Percentiles rank a stretch among this genome's conserved stretches.
These are phyloP conservation scores for Oenanthe melanoleuca DNA, from an alignment of 2,113 vertebrate species.

Conservation along the genomic window DNA sequence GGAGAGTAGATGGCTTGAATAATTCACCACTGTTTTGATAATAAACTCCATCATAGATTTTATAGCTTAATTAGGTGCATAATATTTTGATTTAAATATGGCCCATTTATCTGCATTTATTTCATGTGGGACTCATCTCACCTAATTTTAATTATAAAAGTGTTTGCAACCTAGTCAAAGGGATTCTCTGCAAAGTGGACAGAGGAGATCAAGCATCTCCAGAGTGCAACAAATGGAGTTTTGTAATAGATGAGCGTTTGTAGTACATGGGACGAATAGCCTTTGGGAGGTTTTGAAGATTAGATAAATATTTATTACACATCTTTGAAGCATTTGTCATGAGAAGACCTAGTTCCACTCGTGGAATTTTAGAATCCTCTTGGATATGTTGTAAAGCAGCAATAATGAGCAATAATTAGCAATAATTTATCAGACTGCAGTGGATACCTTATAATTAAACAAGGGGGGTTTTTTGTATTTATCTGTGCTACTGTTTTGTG, in stretches of 20 bases:
- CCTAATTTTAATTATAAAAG: neutral
- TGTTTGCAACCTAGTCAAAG: neutral
- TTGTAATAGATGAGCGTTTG: neutral
- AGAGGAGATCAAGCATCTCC: neutral
- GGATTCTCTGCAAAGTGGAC: neutral
- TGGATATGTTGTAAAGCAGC: neutral
- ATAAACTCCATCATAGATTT: neutral
- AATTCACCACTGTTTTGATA: neutral
- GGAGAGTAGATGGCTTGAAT: neutral
- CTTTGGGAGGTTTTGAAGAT: neutral
- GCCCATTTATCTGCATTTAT: neutral
- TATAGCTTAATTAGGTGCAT: neutral
- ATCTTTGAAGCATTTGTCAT: neutral
- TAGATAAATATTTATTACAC: neutral
- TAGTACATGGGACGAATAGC: neutral
- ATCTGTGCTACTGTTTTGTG: neutral
- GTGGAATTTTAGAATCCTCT: neutral
- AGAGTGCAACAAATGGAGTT: neutral
- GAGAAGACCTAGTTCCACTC: neutral
- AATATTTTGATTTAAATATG: constrained; percentile 14
- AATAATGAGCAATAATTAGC: neutral
- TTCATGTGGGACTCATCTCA: neutral
- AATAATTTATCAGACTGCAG: neutral
- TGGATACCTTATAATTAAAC: neutral
- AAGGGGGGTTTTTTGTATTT: neutral